These are phyloP conservation scores for Fopius arisanus DNA, from an alignment of 1,140 invertebrate genomes.

Conservation along the genomic window DNA sequence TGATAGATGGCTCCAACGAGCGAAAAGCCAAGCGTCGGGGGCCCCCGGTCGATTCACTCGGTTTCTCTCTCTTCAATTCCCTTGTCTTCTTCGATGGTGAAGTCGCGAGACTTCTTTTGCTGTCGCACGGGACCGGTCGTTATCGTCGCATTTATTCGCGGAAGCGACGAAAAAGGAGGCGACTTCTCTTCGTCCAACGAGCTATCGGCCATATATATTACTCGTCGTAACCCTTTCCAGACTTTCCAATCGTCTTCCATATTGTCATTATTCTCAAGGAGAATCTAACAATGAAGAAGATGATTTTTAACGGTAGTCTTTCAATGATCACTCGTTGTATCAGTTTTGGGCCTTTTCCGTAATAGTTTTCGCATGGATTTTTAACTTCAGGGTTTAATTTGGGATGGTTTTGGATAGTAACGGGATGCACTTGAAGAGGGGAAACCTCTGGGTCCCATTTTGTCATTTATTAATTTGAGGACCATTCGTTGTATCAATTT, in stretches of 20 bases:
- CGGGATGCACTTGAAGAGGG: no score
- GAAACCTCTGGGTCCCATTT: no score
- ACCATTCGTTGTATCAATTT: no score
- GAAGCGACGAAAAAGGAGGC: constrained; percentile 40
- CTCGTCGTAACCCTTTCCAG: not conserved
- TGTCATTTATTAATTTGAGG: no score
- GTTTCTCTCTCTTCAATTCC: constrained; percentile 19
- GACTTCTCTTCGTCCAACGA: constrained; percentile 20
- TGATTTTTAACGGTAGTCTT: no score
- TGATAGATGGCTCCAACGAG: constrained; percentile 57
- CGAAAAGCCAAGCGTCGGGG: constrained; percentile 21
- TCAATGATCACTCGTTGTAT: no score
- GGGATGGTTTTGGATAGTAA: no score
- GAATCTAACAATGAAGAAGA: not conserved
- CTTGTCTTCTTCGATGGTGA: constrained; percentile 14
- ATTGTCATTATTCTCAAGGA: constrained; percentile 26
- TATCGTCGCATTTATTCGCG: constrained; percentile 47
- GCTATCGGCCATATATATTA: constrained; percentile 18
- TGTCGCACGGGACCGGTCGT: constrained; percentile 41
- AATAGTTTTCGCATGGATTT: no score
- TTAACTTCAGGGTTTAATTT: no score
- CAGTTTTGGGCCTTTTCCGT: no score
- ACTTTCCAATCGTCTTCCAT: constrained; percentile 21
- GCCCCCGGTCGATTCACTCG: constrained; percentile 47
- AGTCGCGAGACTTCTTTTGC: constrained; percentile 37